A percentile compares a stretch with the other conserved stretches of the same genome.
These are phyloP conservation scores for Dynastes hyllus DNA, from an alignment of 2,888 invertebrate genomes.

Conservation along the genomic window DNA sequence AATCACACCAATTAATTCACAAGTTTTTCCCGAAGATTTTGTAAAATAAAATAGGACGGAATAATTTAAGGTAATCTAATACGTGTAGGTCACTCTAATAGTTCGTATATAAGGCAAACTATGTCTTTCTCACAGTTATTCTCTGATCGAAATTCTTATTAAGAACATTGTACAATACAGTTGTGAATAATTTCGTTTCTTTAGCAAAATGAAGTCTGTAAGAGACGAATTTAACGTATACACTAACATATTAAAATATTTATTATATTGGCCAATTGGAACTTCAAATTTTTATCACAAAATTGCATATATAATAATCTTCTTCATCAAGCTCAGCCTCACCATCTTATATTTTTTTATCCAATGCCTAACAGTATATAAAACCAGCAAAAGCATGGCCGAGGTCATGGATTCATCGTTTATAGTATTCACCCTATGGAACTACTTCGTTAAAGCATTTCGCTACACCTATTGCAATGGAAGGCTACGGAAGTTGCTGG, in stretches of 20 bases:
- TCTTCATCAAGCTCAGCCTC: neutral
- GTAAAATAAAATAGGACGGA: neutral
- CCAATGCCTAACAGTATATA: neutral
- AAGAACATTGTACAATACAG: neutral
- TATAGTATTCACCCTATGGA: neutral
- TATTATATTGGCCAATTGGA: neutral
- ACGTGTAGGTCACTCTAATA: neutral
- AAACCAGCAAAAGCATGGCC: neutral
- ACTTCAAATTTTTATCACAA: neutral
- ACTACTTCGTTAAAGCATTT: conserved; percentile 15
- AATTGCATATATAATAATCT: neutral
- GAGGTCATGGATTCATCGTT: neutral
- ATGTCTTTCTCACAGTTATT: neutral
- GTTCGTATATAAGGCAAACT: neutral
- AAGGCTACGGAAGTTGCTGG: conserved; percentile 54
- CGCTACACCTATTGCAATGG: conserved; percentile 1
- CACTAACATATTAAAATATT: neutral
- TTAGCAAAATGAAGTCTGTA: neutral
- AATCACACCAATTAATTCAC: neutral
- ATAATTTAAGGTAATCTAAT: neutral
- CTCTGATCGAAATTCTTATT: neutral
- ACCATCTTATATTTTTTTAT: neutral
- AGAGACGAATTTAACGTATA: neutral
- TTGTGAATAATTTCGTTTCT: too few species aligned
- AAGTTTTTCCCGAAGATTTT: neutral